Percentiles rank a stretch among this genome's conserved stretches.
phyloP scores from a whole-genome alignment of 2,888 invertebrate genomes.

The Phortica okadai region DNA sequence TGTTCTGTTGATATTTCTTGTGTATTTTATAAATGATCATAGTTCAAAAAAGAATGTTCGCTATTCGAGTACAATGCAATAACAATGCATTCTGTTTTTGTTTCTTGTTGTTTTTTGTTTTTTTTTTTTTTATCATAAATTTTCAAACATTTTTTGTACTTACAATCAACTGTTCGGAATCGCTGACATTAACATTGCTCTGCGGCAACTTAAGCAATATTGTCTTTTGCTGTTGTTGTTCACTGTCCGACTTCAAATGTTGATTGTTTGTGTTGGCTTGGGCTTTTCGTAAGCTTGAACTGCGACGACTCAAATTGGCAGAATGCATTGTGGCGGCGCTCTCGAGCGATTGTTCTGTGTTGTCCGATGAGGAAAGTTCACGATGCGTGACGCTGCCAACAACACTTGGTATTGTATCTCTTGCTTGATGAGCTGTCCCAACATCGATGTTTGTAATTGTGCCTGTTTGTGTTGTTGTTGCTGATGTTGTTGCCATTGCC shows the following conservation, averaged over 20 bases:
- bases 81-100: no score
- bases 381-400: slow-evolving; percentile 16
- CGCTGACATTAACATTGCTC: slow-evolving; percentile 57
- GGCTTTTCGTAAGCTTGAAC: slow-evolving; percentile 56
- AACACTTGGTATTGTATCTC: slow-evolving; percentile 46
- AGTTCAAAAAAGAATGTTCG: no score
- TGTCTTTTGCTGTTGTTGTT: slow-evolving; percentile 72
- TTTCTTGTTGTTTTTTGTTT: no score
- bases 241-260: slow-evolving; percentile 45
- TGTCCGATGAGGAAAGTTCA: slow-evolving; percentile 74
- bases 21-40: no score
- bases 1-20: no score
- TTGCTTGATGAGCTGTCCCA: background rate
- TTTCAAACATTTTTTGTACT: slow-evolving; percentile 51
- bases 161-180: slow-evolving; percentile 76
- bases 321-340: slow-evolving; percentile 43
- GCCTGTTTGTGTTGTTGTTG: slow-evolving; percentile 46
- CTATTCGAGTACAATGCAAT: no score
- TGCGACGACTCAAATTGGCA: slow-evolving; percentile 44
- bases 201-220: slow-evolving; percentile 75
- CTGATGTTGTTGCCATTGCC: slow-evolving; percentile 49
- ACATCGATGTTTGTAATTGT: background rate
- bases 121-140: no score
- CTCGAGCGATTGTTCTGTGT: slow-evolving; percentile 74
- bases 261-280: slow-evolving; percentile 19